Base-by-base conservation (phyloP, 2,888 invertebrate genomes). In the Clostera curtula region DNA sequence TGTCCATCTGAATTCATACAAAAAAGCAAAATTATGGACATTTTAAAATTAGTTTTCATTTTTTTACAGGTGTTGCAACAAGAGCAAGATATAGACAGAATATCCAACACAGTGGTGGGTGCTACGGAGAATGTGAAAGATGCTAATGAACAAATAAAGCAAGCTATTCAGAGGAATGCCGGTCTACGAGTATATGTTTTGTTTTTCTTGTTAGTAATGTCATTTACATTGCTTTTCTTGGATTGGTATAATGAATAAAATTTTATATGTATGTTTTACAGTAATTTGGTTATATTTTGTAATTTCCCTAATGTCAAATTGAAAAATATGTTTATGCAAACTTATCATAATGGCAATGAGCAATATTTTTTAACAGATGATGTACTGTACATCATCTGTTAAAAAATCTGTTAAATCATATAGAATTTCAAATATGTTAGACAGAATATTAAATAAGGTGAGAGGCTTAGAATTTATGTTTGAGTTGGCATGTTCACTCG, bases 81-180 rank as follows among this genome's bases (percentile, higher is more conserved):
- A 84, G 97, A 98, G 58, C 91, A 91, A 54, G 96, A 97, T 53
- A 93, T 99, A 44, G 96, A 97, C 50, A 85, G 93, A 43, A 92
- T 99, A 66, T 89, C 93, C 17, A 93, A 92, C 28, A 92, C 93
- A 4, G 95, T 97, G 1, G 90, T 96, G 10, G 93, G 95, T 0
- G 89, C 97, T 0, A 97, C 97, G 1, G 98, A 98, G 72, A 97
- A 98, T 74, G 92, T 99, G 8, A 93, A 92, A 60, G 95, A 95
- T 73, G 98, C 96, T 1, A 99, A 99, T 76, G 97, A 97, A 57
- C 97, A 98, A 75, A 95, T 99, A 27, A 87, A 97, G 43, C 94
- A 97, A 79, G 98, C 98, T 0, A 98, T 99, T 57, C 96, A 97
- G 73, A 90, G 97, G 40, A 97, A 97, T 74, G 98, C 98, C 1